A percentile compares a stretch with the other conserved stretches of the same genome.
Conservation (phyloP, 2,888 invertebrate species). For the Phymatocera aterrima region DNA sequence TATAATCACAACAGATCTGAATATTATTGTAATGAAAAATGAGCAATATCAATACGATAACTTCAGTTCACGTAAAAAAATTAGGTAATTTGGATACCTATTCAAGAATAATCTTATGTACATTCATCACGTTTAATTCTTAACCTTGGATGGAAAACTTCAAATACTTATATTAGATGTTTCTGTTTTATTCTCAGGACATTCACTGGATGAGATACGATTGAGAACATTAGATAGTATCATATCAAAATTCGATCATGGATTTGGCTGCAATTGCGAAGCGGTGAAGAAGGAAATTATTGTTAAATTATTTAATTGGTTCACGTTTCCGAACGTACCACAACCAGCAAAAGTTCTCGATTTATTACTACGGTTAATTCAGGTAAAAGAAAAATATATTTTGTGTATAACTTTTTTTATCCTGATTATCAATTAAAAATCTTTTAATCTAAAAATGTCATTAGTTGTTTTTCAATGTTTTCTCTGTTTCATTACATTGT, state of each 20-base stretch:
- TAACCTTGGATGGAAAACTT: background rate
- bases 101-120: background rate
- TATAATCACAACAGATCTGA: no score
- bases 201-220: constrained; percentile 79
- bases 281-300: constrained; percentile 79
- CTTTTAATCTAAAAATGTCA: background rate
- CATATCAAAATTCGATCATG: constrained; percentile 80
- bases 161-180: background rate
- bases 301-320: constrained; percentile 80
- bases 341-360: constrained; percentile 79
- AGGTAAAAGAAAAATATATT: constrained; percentile 73
- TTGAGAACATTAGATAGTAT: constrained; percentile 77
- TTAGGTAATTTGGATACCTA: constrained; percentile 57
- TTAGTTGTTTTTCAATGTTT: constrained; percentile 73
- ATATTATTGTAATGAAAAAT: constrained; percentile 52
- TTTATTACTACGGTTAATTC: constrained; percentile 77
- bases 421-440: background rate
- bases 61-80: constrained; percentile 64
- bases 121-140: background rate
- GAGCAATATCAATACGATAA: constrained; percentile 60
- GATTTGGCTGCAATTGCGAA: constrained; percentile 80
- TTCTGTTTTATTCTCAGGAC: constrained; percentile 71
- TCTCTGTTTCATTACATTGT: background rate
- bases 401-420: background rate
- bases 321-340: constrained; percentile 76